Evolutionary conservation across 2,888 invertebrate species (phyloP).

Genomic region (Gibbula magus): DNA sequence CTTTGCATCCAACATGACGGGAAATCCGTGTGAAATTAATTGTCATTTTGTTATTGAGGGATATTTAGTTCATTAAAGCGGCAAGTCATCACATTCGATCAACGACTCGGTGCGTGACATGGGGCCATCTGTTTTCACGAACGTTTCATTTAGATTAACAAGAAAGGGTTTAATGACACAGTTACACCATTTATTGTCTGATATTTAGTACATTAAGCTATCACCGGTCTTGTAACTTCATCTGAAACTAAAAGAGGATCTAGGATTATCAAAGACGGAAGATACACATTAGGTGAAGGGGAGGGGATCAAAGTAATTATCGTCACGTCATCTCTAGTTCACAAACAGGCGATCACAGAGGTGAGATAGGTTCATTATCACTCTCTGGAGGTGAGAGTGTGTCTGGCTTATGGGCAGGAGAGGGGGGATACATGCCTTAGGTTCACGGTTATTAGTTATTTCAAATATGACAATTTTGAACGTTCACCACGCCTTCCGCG

Average conservation of each 20-base stretch:
- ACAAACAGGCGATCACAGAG: no score
- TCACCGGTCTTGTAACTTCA: not conserved
- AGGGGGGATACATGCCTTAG: no score
- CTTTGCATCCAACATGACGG: not conserved
- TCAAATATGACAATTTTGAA: no score
- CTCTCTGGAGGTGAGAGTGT: no score
- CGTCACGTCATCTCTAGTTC: no score
- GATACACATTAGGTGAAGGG: no score
- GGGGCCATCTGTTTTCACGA: not conserved
- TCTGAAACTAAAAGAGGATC: not conserved
- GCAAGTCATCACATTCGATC: not conserved
- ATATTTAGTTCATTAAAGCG: not conserved
- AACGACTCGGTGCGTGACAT: not conserved
- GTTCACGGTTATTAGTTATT: no score
- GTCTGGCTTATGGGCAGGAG: no score
- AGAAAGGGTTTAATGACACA: not conserved
- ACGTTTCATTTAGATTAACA: not conserved
- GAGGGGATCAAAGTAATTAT: no score
- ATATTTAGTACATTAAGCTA: not conserved
- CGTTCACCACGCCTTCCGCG: no score
- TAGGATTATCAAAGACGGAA: no score
- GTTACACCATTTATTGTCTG: not conserved
- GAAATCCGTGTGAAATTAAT: constrained; percentile 1
- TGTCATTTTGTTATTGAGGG: constrained; percentile 1
- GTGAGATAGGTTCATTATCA: no score